Base-by-base conservation (phyloP, 2,888 invertebrate species). In the Exocentrus adspersus region DNA sequence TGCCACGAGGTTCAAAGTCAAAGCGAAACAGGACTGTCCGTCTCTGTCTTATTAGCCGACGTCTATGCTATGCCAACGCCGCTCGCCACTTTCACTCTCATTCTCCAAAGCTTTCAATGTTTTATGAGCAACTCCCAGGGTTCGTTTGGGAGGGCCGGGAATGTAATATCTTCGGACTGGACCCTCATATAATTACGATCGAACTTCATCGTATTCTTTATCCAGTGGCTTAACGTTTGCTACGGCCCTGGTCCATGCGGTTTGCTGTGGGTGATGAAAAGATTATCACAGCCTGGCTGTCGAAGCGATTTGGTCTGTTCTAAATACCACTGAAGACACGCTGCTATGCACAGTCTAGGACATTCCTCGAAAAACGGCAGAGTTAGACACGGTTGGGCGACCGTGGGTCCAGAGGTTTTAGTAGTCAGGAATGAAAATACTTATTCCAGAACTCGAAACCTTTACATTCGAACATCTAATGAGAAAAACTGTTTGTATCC, bases 151-250 rank as follows among this genome's bases (percentile, higher is more conserved):
- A 10, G 46, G 24, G 46, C 1, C 6, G 46, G 24, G 4, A 10
- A 2, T 48, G 24, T 24, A 24, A 48, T 24, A 48, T 48, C 12
- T 48, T 48, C 24, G 46, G 46, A 48, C 46, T 48, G 46, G 46
- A 48, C 24, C 46, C 14, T 48, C 14, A 48, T 48, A 48, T 48
- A 48, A 48, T 48, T 48, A 24, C 46, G 24, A 48, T 48, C 24
- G 46, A 48, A 48, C 46, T 48, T 48, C 46, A 48, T 3, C 10
- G n/a, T 48, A 9, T 19, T n/a, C 17, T 19, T 43, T 19, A 43
- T n/a, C 43, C 20, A 43, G 6, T 17, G 20, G 10, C 46, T 46
- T 1, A 46, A 2, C n/a, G 21, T 46, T n/a, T 46, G 21, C n/a
- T 46, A 20, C 2, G 21, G 5, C 2, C 20, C 46, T 1, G 3